A percentile compares a stretch with the other conserved stretches of the same genome.
phyloP scores from a whole-genome alignment of 2,888 invertebrate species.

The Diadegma fenestrale region DNA sequence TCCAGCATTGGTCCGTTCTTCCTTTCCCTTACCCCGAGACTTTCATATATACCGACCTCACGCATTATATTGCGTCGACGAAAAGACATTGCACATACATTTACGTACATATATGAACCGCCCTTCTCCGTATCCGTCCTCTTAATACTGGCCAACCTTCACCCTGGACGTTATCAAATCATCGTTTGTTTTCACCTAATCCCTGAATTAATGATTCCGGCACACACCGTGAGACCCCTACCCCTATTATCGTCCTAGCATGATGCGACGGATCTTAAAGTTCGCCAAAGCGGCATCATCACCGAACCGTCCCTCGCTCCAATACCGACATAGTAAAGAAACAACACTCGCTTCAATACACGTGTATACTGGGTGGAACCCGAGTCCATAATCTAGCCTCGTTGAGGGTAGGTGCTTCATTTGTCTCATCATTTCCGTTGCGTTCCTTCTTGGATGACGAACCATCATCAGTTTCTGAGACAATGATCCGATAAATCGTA shows the following conservation, averaged over 20 bases:
- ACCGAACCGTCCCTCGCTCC: slow-evolving; percentile 42
- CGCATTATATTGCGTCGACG: slow-evolving; percentile 41
- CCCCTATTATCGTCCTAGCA: slow-evolving; percentile 75
- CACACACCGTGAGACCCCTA: slow-evolving; percentile 59
- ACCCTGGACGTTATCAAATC: slow-evolving; percentile 83
- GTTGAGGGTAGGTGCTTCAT: background rate
- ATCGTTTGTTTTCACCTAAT: slow-evolving; percentile 84
- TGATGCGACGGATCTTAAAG: slow-evolving; percentile 83
- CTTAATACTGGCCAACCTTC: slow-evolving; percentile 64
- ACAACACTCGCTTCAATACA: slow-evolving; percentile 20
- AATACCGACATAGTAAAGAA: slow-evolving; percentile 25
- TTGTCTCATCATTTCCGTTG: background rate
- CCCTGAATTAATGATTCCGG: slow-evolving; percentile 84
- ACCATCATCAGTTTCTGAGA: background rate
- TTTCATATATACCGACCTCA: slow-evolving; percentile 64
- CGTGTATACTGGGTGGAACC: slow-evolving; percentile 60
- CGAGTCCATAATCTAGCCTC: background rate
- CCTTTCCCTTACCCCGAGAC: slow-evolving; percentile 40
- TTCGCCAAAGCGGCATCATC: slow-evolving; percentile 72
- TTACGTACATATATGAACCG: background rate
- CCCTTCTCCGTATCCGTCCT: slow-evolving; percentile 17
- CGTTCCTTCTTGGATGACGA: background rate
- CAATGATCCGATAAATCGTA: background rate
- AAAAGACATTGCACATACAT: background rate
- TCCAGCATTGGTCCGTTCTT: slow-evolving; percentile 40